Conservation (phyloP, 2,888 invertebrate species). For the Alcis repandata region DNA sequence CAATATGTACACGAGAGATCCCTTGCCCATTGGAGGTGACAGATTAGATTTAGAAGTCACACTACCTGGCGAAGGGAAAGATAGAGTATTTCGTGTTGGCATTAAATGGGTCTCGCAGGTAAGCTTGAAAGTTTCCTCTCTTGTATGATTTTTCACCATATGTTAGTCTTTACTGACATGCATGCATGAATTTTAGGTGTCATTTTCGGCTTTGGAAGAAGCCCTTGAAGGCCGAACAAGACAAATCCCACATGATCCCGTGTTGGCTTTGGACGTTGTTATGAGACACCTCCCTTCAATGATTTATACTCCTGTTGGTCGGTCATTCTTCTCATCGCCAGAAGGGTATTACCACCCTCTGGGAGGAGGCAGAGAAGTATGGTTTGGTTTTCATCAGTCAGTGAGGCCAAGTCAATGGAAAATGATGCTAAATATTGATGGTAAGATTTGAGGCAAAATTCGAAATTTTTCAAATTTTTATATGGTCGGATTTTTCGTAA, state of each 20-base stretch:
- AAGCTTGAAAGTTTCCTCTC: conserved; percentile 41
- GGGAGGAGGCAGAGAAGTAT: conserved; percentile 98
- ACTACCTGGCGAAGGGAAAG: conserved; percentile 99
- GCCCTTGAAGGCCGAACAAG: conserved; percentile 98
- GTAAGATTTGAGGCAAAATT: conserved; percentile 78
- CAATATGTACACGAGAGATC: conserved; percentile 99
- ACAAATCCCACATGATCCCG: conserved; percentile 99
- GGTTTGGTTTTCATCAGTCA: conserved; percentile 99
- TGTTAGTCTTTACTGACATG: not conserved
- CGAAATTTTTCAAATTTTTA: not conserved
- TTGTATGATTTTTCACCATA: not conserved
- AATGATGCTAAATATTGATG: conserved; percentile 99
- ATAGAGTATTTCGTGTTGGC: conserved; percentile 98
- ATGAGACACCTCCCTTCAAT: conserved; percentile 99
- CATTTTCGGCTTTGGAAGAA: conserved; percentile 98
- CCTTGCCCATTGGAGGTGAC: conserved; percentile 98
- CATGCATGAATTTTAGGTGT: conserved; percentile 85
- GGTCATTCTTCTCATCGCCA: conserved; percentile 99
- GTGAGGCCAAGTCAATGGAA: conserved; percentile 99
- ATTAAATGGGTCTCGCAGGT: conserved; percentile 99
- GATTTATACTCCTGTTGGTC: conserved; percentile 99
- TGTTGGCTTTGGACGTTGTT: conserved; percentile 98
- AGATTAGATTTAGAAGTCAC: conserved; percentile 97
- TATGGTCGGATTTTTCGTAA: not conserved
- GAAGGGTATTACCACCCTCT: conserved; percentile 99